Conservation (phyloP, 1,140 invertebrate genomes). For the Luehdorfia chinensis region DNA sequence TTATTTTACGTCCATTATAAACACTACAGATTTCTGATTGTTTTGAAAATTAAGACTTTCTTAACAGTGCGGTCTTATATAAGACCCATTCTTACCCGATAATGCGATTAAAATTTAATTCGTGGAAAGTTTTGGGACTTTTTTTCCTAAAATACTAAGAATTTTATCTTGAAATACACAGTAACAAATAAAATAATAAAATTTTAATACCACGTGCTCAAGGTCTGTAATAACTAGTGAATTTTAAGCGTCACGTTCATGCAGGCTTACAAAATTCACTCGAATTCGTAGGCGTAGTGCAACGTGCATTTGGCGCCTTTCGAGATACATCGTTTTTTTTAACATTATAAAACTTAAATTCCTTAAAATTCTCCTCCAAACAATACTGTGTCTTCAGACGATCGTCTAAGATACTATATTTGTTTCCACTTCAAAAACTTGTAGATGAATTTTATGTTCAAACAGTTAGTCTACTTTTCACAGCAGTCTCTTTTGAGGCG, state of each 20-base stretch:
- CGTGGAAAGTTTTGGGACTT: conserved; percentile 5
- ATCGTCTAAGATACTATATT: conserved; percentile 23
- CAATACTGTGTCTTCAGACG: conserved; percentile 25
- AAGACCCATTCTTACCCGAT: conserved; percentile 26
- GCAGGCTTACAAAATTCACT: conserved; percentile 37
- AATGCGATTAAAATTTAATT: conserved; percentile 8
- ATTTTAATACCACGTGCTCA: conserved; percentile 11
- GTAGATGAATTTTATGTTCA: conserved; percentile 12
- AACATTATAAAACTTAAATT: conserved; percentile 69
- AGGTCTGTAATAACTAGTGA: conserved; percentile 22
- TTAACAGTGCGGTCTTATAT: not conserved
- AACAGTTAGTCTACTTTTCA: conserved; percentile 52
- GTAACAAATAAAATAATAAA: no score
- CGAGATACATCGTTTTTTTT: conserved; percentile 60
- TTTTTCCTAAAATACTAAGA: no score
- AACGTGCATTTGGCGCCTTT: conserved; percentile 69
- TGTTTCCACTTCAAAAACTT: not conserved
- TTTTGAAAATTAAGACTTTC: no score
- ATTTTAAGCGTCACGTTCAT: conserved; percentile 30
- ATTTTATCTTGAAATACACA: no score
- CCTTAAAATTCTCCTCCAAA: conserved; percentile 28
- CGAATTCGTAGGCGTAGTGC: conserved; percentile 49
- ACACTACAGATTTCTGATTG: no score
- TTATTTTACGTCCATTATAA: no score
- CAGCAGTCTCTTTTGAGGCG: not conserved